Conservation (phyloP, 2,113 vertebrate genomes). For the Nicator chloris region DNA sequence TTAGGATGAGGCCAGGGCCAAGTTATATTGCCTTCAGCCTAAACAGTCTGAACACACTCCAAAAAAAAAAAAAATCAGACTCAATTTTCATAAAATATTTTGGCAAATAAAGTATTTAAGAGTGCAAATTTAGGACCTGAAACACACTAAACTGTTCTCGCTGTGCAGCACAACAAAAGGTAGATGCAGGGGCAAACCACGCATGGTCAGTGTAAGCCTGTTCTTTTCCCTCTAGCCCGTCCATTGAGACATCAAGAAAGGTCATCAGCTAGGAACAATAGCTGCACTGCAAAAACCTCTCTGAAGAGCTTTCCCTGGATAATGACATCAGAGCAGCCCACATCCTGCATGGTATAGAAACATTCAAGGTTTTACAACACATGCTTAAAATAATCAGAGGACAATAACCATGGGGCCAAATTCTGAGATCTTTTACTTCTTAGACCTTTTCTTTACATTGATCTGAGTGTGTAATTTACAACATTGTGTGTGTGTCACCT, state of each 20-base stretch:
- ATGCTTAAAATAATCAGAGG: neutral
- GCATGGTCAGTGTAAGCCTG: neutral
- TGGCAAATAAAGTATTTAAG: neutral
- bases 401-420: neutral
- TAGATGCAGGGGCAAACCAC: neutral
- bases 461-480: neutral
- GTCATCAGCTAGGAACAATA: neutral
- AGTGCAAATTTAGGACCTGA: neutral
- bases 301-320: neutral
- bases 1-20: neutral
- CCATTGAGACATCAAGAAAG: neutral
- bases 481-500: neutral
- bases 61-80: no score
- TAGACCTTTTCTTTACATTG: neutral
- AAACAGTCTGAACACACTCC: neutral
- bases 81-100: neutral
- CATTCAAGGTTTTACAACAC: neutral
- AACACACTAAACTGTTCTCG: neutral
- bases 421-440: neutral
- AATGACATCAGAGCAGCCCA: neutral
- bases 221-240: neutral
- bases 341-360: neutral
- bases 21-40: neutral
- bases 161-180: neutral
- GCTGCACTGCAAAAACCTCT: neutral